Percentiles rank a stretch among this genome's conserved stretches.
These are phyloP conservation scores for Aleadryas rufinucha DNA, from an alignment of 2,113 vertebrate genomes.

Conservation along the genomic window DNA sequence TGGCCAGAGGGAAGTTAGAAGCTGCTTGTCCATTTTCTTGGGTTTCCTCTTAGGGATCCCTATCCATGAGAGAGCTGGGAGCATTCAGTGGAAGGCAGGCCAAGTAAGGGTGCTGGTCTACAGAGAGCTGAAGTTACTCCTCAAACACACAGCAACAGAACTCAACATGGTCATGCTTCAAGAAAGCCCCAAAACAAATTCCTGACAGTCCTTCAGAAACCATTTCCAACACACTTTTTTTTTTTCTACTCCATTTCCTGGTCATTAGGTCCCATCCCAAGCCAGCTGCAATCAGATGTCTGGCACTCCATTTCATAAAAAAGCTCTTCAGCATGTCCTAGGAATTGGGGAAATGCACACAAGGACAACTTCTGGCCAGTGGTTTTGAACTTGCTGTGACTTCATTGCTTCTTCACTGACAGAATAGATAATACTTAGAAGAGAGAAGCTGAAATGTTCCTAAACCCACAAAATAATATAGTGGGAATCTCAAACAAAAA, in stretches of 20 bases:
- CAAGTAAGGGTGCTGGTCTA: background rate
- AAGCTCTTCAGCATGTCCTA: background rate
- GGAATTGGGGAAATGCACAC: background rate
- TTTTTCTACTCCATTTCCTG: background rate
- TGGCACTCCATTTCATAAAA: background rate
- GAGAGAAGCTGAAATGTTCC: background rate
- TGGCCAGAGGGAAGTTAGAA: background rate
- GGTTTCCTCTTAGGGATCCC: background rate
- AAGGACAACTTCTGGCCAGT: background rate
- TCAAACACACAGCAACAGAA: background rate
- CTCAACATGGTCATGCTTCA: background rate
- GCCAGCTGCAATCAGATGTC: background rate
- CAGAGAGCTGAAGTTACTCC: background rate
- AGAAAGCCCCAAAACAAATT: background rate
- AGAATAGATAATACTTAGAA: background rate
- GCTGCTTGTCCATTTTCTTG: background rate
- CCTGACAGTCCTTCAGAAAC: background rate
- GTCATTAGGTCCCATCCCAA: background rate
- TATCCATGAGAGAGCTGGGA: background rate
- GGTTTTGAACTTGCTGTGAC: background rate
- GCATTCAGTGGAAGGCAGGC: background rate
- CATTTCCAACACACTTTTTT: background rate
- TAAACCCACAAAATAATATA: background rate
- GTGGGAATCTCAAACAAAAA: background rate
- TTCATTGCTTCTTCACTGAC: background rate